Evolutionary conservation across 2,888 invertebrate species (phyloP).

Genomic region (Hydroisotoma schaefferi): DNA sequence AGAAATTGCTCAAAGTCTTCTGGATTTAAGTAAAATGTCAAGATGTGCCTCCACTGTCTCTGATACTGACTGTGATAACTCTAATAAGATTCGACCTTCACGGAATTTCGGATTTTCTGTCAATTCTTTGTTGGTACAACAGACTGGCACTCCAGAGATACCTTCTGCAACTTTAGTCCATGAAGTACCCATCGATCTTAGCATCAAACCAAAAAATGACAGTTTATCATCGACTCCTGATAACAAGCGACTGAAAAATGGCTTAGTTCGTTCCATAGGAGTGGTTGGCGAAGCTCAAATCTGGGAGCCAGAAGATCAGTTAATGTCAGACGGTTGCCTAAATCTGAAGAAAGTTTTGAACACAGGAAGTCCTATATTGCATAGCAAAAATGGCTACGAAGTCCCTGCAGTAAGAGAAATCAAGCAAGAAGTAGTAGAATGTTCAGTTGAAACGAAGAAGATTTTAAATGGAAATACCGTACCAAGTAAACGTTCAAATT

Average conservation of each 20-base stretch:
- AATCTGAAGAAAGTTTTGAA: slow-evolving; percentile 44
- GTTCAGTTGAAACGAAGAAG: neutral
- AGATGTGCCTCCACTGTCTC: slow-evolving; percentile 16
- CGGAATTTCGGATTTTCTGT: slow-evolving; percentile 14
- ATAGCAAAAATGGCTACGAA: neutral
- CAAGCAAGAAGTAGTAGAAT: slow-evolving; percentile 29
- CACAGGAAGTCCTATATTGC: neutral
- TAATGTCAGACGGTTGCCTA: slow-evolving; percentile 35
- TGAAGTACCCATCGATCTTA: slow-evolving; percentile 45
- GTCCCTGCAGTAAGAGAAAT: slow-evolving; percentile 16
- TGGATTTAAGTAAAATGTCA: slow-evolving; percentile 60
- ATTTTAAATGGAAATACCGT: neutral
- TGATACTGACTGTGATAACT: slow-evolving; percentile 20
- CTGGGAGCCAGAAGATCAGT: slow-evolving; percentile 44
- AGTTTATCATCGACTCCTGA: neutral
- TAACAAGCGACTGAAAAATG: slow-evolving; percentile 34
- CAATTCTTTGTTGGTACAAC: slow-evolving; percentile 14
- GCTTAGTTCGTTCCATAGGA: slow-evolving; percentile 33
- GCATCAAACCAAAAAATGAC: slow-evolving; percentile 25
- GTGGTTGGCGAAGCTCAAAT: slow-evolving; percentile 44
- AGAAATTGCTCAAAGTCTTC: slow-evolving; percentile 77
- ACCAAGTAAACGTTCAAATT: slow-evolving; percentile 7
- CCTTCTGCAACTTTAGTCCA: neutral
- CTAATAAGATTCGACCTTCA: slow-evolving; percentile 10
- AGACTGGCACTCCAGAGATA: too few relatives aligned